Base-by-base conservation (phyloP, 2,888 invertebrate species). In the Agrochola lota region DNA sequence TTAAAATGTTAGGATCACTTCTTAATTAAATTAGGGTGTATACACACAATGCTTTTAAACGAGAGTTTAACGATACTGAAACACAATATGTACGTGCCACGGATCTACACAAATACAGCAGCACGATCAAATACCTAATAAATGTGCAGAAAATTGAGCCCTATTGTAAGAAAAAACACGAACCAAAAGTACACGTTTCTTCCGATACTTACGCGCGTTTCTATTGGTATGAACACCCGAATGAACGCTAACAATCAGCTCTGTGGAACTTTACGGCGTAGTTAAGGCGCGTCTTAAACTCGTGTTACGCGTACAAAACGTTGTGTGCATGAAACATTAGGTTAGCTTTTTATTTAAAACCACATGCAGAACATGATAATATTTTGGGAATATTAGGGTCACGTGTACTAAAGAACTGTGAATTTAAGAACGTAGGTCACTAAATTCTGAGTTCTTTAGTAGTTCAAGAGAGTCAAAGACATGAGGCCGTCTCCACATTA, bases 11-110 rank as follows among this genome's bases (percentile, higher is more conserved):
- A 43, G 43, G 26, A n/a, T 43, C 49, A 59, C 30, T 52, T 77
- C 23, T 59, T 75, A 52, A 75, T 77, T 66, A 52, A 52, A 76
- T 75, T n/a, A 11, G n/a, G 8, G 43, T 60, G 4, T 49, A 46
- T 8, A 43, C 9, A 66, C 52, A 77, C 52, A 35, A 23, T 17
- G n/a, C 12, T 55, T 62, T 35, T 12, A 66, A 59, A 49, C 35
- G 57, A 57, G 49, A 62, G 8, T 67, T 67, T 30, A 52, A 60
- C 11, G 9, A 46, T 46, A 26, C 26, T 23, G n/a, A 20, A 77
- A 76, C 8, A 30, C 17, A 74, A 49, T 40, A 30, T 30, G n/a
- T 23, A 62, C 60, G 17, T 20, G 11, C 1, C 23, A 30, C 6
- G 68, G 7, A 30, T 23, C 4, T 17, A 46, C 12, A 46, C 12